phyloP scores from a whole-genome alignment of 2,113 vertebrate genomes.

The Alaudala cheleensis region DNA sequence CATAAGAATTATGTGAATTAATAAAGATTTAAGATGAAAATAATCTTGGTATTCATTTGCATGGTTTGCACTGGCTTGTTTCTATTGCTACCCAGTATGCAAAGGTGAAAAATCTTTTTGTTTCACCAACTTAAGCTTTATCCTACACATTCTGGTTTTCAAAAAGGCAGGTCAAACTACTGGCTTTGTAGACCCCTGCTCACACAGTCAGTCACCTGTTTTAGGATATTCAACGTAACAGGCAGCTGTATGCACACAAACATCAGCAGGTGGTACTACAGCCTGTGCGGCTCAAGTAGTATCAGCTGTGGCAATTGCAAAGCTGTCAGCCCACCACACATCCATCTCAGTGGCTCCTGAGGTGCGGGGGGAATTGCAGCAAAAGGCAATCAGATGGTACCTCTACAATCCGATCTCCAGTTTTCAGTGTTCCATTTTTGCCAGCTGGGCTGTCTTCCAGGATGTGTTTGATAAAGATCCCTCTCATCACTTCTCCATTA shows the following conservation, averaged over 20 bases:
- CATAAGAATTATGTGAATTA: neutral
- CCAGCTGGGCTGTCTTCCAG: constrained; percentile 95
- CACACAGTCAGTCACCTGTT: neutral
- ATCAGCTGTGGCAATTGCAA: neutral
- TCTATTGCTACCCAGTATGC: neutral
- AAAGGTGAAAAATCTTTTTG: neutral
- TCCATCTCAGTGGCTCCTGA: neutral
- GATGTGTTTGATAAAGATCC: constrained; percentile 98
- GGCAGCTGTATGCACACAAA: neutral
- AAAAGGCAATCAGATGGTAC: constrained; percentile 61
- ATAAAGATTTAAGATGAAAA: neutral
- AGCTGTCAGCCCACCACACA: neutral
- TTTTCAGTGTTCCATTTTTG: constrained; percentile 91
- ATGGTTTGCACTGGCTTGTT: neutral
- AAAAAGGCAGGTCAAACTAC: neutral
- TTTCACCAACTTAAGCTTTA: neutral
- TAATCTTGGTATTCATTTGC: neutral
- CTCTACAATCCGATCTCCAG: constrained; percentile 94
- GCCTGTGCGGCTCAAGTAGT: neutral
- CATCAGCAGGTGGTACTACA: neutral
- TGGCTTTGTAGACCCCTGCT: neutral
- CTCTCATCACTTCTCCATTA: constrained; percentile 96
- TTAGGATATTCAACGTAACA: neutral
- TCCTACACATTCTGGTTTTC: neutral
- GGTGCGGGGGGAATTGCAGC: neutral